A percentile compares a stretch with the other conserved stretches of the same genome.
Conservation (phyloP, 1,140 invertebrate genomes). For the Contarinia nasturtii region DNA sequence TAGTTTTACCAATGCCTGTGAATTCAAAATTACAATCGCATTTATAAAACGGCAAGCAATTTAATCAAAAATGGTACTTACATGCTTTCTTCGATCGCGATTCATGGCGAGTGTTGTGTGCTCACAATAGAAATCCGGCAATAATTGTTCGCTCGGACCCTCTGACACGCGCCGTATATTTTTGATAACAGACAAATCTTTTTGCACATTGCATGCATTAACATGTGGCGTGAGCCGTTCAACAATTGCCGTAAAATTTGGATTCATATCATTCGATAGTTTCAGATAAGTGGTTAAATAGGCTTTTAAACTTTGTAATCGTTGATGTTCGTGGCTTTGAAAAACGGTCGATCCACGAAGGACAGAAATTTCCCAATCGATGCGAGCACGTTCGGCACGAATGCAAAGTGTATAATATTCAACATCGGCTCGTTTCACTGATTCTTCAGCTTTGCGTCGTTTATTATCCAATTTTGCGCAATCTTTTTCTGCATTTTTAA, state of each 20-base stretch:
- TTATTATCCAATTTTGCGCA: slow-evolving; percentile 64
- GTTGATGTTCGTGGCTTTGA: slow-evolving; percentile 76
- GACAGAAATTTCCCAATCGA: slow-evolving; percentile 83
- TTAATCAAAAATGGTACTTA: no score
- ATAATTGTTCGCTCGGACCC: slow-evolving; percentile 51
- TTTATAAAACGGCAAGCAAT: no score
- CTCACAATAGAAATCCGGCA: slow-evolving; percentile 89
- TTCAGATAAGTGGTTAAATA: slow-evolving; percentile 59
- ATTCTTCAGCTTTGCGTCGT: slow-evolving; percentile 74
- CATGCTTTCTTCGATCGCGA: slow-evolving; percentile 64
- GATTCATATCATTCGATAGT: slow-evolving; percentile 53
- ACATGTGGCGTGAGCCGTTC: slow-evolving; percentile 14
- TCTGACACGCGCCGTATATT: slow-evolving; percentile 24
- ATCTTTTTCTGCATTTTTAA: slow-evolving; percentile 28
- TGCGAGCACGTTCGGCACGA: slow-evolving; percentile 66
- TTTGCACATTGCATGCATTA: slow-evolving; percentile 20
- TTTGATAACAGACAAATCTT: slow-evolving; percentile 21
- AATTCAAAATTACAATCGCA: no score
- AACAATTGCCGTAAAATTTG: slow-evolving; percentile 36
- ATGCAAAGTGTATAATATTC: slow-evolving; percentile 86
- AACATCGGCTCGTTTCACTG: slow-evolving; percentile 73
- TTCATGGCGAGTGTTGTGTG: slow-evolving; percentile 88
- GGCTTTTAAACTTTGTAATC: slow-evolving; percentile 62
- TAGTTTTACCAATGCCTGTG: slow-evolving; percentile 54
- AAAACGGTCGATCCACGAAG: slow-evolving; percentile 55